These are phyloP conservation scores for Sminthurides bifidus DNA, from an alignment of 1,140 invertebrate species.

Conservation along the genomic window DNA sequence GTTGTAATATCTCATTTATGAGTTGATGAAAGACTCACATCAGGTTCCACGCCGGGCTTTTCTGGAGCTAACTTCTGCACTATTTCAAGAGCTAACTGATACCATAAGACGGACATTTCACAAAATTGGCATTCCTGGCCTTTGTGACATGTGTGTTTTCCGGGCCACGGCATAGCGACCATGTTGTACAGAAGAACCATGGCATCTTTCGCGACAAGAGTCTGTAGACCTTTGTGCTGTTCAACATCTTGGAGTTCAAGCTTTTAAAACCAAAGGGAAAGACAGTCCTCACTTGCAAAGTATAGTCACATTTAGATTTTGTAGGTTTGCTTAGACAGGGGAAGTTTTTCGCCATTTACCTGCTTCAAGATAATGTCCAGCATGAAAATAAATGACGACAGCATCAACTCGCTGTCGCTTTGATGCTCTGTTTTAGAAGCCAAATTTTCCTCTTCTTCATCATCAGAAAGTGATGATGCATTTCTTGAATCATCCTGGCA, in stretches of 20 bases:
- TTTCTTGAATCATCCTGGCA: constrained; percentile 52
- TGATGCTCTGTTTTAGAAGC: constrained; percentile 25
- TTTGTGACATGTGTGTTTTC: constrained; percentile 53
- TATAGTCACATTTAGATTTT: too few relatives aligned
- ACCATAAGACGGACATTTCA: constrained; percentile 83
- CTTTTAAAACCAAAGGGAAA: constrained; percentile 40
- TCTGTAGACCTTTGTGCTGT: constrained; percentile 65
- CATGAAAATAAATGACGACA: constrained; percentile 93
- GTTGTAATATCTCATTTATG: background rate
- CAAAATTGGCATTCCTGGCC: constrained; percentile 72
- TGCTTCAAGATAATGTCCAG: constrained; percentile 90
- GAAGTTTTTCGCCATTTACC: too few relatives aligned
- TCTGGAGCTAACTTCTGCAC: constrained; percentile 65
- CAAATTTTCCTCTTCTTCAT: constrained; percentile 42
- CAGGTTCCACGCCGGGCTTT: constrained; percentile 58
- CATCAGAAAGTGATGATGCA: constrained; percentile 54
- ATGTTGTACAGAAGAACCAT: constrained; percentile 69
- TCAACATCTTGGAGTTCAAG: constrained; percentile 88
- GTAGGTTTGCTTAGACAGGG: too few relatives aligned
- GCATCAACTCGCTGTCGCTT: constrained; percentile 50
- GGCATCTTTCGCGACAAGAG: constrained; percentile 58
- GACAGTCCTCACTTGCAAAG: background rate
- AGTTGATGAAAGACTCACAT: constrained; percentile 56
- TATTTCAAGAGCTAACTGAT: constrained; percentile 71
- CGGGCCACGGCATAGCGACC: constrained; percentile 61